Conservation (phyloP, 1,140 invertebrate genomes). For the Zaprionus africanus region DNA sequence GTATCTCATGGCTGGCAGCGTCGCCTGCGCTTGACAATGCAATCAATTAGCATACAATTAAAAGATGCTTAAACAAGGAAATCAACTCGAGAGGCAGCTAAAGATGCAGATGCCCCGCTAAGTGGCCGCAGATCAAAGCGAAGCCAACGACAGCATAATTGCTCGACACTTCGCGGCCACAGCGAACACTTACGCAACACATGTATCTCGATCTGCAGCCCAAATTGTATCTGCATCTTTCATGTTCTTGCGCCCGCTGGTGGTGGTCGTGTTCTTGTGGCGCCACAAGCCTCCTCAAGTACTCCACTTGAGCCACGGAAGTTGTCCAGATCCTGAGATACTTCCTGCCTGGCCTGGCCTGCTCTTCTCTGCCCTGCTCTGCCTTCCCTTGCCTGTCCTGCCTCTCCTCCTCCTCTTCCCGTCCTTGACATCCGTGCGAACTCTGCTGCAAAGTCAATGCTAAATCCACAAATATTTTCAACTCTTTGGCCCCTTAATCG, state of each 20-base stretch:
- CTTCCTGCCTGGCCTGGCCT: slow-evolving; percentile 54
- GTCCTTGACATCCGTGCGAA: slow-evolving; percentile 41
- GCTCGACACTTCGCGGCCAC: slow-evolving; percentile 65
- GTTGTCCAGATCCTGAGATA: slow-evolving; percentile 24
- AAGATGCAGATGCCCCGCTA: slow-evolving; percentile 24
- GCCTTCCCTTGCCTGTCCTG: slow-evolving; percentile 19
- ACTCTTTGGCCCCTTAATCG: slow-evolving; percentile 64
- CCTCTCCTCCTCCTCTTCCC: neutral
- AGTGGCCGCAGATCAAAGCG: slow-evolving; percentile 69
- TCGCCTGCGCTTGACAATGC: slow-evolving; percentile 51
- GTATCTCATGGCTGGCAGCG: slow-evolving; percentile 27
- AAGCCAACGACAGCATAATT: slow-evolving; percentile 75
- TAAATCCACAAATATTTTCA: slow-evolving; percentile 77
- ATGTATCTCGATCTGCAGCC: slow-evolving; percentile 19
- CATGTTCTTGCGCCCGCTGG: slow-evolving; percentile 45
- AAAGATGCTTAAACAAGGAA: slow-evolving; percentile 76
- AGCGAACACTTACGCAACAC: slow-evolving; percentile 45
- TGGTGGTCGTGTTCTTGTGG: slow-evolving; percentile 52
- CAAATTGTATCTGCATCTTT: slow-evolving; percentile 54
- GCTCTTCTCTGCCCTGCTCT: neutral
- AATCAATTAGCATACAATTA: slow-evolving; percentile 83
- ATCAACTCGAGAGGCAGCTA: slow-evolving; percentile 56
- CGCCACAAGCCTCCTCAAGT: slow-evolving; percentile 42
- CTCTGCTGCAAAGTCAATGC: slow-evolving; percentile 25
- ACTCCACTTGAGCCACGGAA: slow-evolving; percentile 67